Evolutionary conservation across 2,113 vertebrate species (phyloP).

Genomic region (Orycteropus afer): DNA sequence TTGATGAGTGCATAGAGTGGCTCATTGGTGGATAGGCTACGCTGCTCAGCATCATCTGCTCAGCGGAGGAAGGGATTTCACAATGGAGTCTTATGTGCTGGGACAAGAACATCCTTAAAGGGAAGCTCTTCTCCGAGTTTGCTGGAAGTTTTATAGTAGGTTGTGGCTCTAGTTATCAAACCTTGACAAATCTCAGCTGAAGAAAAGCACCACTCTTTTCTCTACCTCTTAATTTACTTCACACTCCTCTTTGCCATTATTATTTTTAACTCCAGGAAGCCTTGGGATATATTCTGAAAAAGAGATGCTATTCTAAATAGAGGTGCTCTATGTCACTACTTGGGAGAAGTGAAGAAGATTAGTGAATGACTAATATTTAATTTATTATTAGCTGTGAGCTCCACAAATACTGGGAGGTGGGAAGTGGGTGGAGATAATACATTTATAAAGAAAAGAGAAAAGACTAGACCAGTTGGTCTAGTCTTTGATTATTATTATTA

Average conservation of each 20-base stretch:
- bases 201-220: not conserved
- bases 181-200: not conserved
- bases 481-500: not conserved
- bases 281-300: constrained; percentile 23
- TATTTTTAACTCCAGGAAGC: constrained; percentile 9
- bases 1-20: not conserved
- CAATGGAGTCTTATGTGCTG: not conserved
- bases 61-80: not conserved
- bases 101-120: not conserved
- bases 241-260: not conserved
- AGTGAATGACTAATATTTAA: not conserved
- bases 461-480: not conserved
- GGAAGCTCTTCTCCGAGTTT: not conserved
- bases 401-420: not conserved
- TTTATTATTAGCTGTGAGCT: not conserved
- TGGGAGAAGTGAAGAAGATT: not conserved
- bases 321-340: constrained; percentile 1
- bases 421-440: not conserved
- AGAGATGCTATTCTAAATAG: constrained; percentile 35
- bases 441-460: constrained; percentile 17
- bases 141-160: not conserved
- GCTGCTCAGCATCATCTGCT: not conserved
- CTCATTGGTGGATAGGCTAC: not conserved
- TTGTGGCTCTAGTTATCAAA: not conserved
- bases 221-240: constrained; percentile 53